These are phyloP conservation scores for Loxodonta africana DNA, from an alignment of 2,113 vertebrate species.

Conservation along the genomic window DNA sequence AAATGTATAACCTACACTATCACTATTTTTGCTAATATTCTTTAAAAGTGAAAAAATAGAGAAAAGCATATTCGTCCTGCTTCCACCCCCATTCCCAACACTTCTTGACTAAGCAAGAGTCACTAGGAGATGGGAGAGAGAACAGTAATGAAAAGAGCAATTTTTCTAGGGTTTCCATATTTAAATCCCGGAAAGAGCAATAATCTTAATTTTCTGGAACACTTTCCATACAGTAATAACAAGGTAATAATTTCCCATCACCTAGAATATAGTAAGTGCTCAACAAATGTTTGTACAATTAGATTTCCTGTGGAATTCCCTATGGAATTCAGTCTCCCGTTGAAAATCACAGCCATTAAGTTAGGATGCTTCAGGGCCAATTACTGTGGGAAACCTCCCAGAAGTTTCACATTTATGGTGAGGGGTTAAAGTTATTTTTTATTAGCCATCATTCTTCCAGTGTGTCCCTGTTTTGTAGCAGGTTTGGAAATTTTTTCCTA, in stretches of 20 bases:
- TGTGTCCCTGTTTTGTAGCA: neutral
- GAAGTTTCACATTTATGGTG: constrained; percentile 48
- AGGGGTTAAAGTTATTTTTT: neutral
- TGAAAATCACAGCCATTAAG: constrained; percentile 66
- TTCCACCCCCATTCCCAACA: neutral
- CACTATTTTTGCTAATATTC: constrained; percentile 14
- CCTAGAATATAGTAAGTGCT: constrained; percentile 63
- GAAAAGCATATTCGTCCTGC: neutral
- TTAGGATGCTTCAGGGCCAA: constrained; percentile 55
- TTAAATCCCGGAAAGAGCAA: constrained; percentile 60
- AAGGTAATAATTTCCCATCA: constrained; percentile 55
- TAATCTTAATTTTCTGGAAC: constrained; percentile 64
- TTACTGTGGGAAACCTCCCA: constrained; percentile 30
- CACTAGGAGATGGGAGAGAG: neutral
- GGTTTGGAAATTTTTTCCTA: neutral
- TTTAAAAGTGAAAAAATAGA: constrained; percentile 45
- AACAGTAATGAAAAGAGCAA: neutral
- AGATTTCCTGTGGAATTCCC: constrained; percentile 62
- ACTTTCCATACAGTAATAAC: constrained; percentile 57
- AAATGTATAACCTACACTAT: neutral
- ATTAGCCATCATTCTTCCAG: constrained; percentile 27
- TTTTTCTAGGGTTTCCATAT: constrained; percentile 37
- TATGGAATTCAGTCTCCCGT: constrained; percentile 43
- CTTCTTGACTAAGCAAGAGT: constrained; percentile 30
- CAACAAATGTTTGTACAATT: constrained; percentile 74